phyloP scores from a whole-genome alignment of 2,113 vertebrate species.

The Neogale vison region DNA sequence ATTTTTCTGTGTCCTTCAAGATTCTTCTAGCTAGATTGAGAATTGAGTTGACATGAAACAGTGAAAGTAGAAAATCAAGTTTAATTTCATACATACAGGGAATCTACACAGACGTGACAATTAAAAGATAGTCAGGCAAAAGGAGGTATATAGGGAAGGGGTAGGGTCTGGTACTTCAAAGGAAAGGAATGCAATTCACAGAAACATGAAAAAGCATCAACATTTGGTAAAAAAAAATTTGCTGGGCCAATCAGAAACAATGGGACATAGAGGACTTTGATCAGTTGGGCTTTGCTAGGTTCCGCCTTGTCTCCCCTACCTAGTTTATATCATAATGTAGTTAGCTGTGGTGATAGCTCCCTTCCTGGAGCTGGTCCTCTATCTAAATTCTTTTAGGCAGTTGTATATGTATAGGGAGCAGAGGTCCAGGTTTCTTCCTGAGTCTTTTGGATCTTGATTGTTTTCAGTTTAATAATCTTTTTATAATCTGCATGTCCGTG shows the following conservation, averaged over 20 bases:
- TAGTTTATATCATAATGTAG: neutral
- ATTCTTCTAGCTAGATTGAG: neutral
- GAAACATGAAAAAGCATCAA: neutral
- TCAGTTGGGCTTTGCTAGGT: neutral
- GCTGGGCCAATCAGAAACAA: neutral
- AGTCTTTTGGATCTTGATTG: neutral
- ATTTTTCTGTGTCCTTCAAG: neutral
- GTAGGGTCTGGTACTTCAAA: neutral
- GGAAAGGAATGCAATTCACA: neutral
- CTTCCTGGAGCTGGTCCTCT: neutral
- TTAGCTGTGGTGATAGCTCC: neutral
- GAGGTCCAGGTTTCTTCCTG: neutral
- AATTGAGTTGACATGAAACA: neutral
- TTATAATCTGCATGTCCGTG: neutral
- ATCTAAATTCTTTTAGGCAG: neutral
- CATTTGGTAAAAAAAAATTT: neutral
- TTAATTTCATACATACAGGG: neutral
- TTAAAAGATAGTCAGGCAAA: neutral
- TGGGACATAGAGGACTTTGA: neutral
- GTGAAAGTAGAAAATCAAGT: neutral
- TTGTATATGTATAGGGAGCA: neutral
- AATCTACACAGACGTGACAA: neutral
- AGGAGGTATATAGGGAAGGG: neutral
- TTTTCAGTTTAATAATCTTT: neutral
- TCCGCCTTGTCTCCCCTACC: neutral